These are phyloP conservation scores for Pithys albifrons DNA, from an alignment of 2,113 vertebrate species.

Conservation along the genomic window DNA sequence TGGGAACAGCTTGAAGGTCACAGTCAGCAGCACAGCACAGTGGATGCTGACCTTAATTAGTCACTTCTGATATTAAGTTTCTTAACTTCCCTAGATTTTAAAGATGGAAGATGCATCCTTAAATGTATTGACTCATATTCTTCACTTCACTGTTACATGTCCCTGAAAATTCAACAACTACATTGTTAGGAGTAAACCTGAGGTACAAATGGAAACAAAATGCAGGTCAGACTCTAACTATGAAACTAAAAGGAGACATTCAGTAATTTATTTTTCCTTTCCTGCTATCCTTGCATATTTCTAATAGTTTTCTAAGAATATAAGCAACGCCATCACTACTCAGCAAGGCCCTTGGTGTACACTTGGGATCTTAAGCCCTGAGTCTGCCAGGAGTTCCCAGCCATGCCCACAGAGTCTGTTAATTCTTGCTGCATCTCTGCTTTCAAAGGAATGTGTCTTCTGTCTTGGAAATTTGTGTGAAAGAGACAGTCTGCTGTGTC, in stretches of 20 bases:
- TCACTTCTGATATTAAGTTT: background rate
- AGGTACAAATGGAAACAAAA: background rate
- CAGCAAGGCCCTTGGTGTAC: background rate
- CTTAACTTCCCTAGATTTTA: background rate
- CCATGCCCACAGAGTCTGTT: background rate
- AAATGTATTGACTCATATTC: background rate
- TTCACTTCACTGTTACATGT: background rate
- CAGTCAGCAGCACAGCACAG: background rate
- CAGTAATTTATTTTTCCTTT: background rate
- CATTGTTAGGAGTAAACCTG: background rate
- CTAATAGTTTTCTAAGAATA: background rate
- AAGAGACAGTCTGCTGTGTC: background rate
- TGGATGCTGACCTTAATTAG: background rate
- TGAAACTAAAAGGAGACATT: background rate
- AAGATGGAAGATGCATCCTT: background rate
- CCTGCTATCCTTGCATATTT: background rate
- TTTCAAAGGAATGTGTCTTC: background rate
- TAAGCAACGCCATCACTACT: background rate
- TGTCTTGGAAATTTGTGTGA: background rate
- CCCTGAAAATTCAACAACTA: background rate
- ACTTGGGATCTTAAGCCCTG: background rate
- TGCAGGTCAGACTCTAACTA: background rate
- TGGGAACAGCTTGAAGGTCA: background rate
- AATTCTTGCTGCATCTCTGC: background rate
- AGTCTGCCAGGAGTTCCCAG: background rate